A percentile compares a stretch with the other conserved stretches of the same genome.
Conservation (phyloP, 2,797 vertebrate genomes). For the Micrastur ruficollis region DNA sequence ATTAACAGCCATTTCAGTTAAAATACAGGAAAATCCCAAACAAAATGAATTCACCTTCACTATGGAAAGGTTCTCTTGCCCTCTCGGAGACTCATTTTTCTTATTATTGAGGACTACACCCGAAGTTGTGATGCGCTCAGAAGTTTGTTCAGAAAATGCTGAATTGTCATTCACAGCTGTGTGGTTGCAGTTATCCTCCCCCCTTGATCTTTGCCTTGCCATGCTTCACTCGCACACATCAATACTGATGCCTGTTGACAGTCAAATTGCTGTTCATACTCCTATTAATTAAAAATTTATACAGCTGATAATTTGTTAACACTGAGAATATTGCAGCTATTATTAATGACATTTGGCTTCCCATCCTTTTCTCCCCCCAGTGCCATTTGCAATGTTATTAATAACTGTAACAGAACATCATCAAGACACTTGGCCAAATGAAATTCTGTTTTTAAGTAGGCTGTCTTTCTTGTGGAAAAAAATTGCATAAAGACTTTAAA, state of each 20-base stretch:
- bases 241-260: slow-evolving; percentile 68
- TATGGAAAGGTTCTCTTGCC: background rate
- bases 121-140: background rate
- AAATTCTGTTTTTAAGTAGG: slow-evolving; percentile 8
- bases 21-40: slow-evolving; percentile 4
- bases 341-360: slow-evolving; percentile 67
- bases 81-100: background rate
- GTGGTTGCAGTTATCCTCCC: background rate
- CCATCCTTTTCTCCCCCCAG: slow-evolving; percentile 28
- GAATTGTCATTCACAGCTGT: slow-evolving; percentile 47
- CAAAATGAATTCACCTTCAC: slow-evolving; percentile 28
- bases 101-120: background rate
- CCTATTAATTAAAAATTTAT: slow-evolving; percentile 73
- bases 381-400: slow-evolving; percentile 51
- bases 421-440: slow-evolving; percentile 20
- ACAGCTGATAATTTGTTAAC: slow-evolving; percentile 71
- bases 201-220: slow-evolving; percentile 31
- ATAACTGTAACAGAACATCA: slow-evolving; percentile 30
- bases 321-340: slow-evolving; percentile 53
- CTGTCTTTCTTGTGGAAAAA: background rate
- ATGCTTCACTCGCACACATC: slow-evolving; percentile 32
- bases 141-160: slow-evolving; percentile 46
- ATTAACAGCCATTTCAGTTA: slow-evolving; percentile 40
- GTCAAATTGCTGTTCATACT: slow-evolving; percentile 58
- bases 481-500: background rate